Evolutionary conservation across 2,888 invertebrate species (phyloP), one percentile per base, ranked within the genome.

Genomic region (Ormia ochracea): DNA sequence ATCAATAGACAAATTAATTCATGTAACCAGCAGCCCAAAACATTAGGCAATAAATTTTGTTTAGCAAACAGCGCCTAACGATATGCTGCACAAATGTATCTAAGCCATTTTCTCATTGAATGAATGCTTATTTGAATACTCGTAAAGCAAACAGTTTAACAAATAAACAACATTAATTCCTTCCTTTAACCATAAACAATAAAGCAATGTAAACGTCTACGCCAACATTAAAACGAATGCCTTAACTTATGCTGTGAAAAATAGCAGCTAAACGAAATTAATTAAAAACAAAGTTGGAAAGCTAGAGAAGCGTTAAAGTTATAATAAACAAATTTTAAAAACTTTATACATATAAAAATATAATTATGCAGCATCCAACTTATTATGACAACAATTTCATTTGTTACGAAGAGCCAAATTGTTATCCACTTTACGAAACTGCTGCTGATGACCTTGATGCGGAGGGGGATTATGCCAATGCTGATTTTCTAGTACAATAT

Each of bases 341-440:
- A 31, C 33, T 52, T 33, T 36, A 36, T 45, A 17, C 12, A n/a
- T n/a, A n/a, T 9, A 28, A 52, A 33, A 54, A 1, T 14, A 73
- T 69, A 54, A 73, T 73, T 68, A 86, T 86, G 85, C 83, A 85
- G 52, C 86, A 88, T 82, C 83, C 88, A 4, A 80, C 65, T 56
- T 84, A 86, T 81, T 85, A 84, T 79, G 86, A 83, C 50, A 31
- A 59, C 19, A 77, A 82, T n/a, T 36, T 70, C 23, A 68, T 69
- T n/a, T 79, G 76, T n/a, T 31, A 73, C 9, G 58, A 69, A 1
- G 66, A 68, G 4, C 21, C 75, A 10, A 41, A 41, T 26, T 36
- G 50, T 43, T 70, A 59, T 52, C n/a, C 74, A 10, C 19, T 65
- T 14, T 50, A 36, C 19, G 33, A 33, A 7, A 23, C 45, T 9